Conservation (phyloP, 2,113 vertebrate genomes). For the Nansenia antarctica region DNA sequence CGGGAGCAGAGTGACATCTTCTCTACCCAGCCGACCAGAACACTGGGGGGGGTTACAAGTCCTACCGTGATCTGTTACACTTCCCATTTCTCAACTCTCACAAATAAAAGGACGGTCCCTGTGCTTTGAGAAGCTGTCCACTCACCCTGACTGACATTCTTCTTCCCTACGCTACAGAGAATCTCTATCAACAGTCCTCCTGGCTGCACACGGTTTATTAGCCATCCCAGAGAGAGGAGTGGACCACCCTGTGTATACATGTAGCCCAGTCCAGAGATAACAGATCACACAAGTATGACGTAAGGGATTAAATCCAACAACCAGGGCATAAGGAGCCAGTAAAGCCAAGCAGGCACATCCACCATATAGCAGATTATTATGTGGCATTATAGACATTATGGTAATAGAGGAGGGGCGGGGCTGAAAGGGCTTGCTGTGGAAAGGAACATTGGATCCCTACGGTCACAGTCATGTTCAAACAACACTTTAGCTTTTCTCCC, state of each 20-base stretch:
- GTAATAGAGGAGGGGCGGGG: neutral
- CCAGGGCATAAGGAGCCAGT: neutral
- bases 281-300: neutral
- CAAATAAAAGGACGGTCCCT: slow-evolving; percentile 23
- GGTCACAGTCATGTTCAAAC: neutral
- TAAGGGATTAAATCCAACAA: neutral
- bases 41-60: slow-evolving; percentile 36
- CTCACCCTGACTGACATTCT: slow-evolving; percentile 9
- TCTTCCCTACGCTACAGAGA: neutral
- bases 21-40: slow-evolving; percentile 53
- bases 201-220: neutral
- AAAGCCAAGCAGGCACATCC: neutral
- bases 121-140: slow-evolving; percentile 32
- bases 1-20: slow-evolving; percentile 49
- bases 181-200: neutral
- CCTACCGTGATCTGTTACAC: slow-evolving; percentile 37
- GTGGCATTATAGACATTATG: neutral
- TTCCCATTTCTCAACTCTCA: slow-evolving; percentile 59
- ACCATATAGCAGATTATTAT: neutral
- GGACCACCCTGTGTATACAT: neutral
- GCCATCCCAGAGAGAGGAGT: neutral
- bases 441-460: neutral
- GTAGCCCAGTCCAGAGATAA: no score
- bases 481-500: no score
- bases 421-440: neutral